Evolutionary conservation across 2,113 vertebrate species (phyloP).

Genomic region (Axis porcinus): DNA sequence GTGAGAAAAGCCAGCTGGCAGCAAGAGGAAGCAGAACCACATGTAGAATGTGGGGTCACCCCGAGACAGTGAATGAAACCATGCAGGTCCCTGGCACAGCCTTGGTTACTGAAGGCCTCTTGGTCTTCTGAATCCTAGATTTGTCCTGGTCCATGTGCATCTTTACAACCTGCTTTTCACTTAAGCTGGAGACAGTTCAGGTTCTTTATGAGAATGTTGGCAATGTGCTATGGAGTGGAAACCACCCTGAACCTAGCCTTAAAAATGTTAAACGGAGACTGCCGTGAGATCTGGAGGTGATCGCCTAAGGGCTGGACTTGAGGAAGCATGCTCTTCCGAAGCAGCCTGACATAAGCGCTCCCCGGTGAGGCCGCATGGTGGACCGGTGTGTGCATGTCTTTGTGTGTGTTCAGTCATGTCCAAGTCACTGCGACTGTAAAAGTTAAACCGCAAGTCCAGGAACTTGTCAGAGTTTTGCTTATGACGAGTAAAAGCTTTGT

Average conservation of each 20-base stretch:
- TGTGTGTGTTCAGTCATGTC: background rate
- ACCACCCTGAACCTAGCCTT: fast-evolving
- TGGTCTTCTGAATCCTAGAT: background rate
- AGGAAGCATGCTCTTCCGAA: background rate
- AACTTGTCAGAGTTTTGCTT: background rate
- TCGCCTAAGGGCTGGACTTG: no score
- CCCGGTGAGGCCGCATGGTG: fast-evolving
- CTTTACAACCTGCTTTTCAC: background rate
- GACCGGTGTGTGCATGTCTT: fast-evolving
- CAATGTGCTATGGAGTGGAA: background rate
- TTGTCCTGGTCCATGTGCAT: fast-evolving
- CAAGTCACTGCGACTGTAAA: background rate
- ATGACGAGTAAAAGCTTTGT: background rate
- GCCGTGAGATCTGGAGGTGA: background rate
- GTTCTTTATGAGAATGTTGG: background rate
- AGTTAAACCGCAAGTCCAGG: background rate
- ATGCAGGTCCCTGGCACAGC: no score
- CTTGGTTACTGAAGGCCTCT: background rate
- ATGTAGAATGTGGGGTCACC: background rate
- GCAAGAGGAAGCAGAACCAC: background rate
- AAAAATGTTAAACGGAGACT: no score
- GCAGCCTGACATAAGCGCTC: fast-evolving
- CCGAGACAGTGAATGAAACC: background rate
- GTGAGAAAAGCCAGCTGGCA: background rate
- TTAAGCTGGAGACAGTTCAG: no score